These are phyloP conservation scores for Machimus rusticus DNA, from an alignment of 2,888 invertebrate genomes.

Conservation along the genomic window DNA sequence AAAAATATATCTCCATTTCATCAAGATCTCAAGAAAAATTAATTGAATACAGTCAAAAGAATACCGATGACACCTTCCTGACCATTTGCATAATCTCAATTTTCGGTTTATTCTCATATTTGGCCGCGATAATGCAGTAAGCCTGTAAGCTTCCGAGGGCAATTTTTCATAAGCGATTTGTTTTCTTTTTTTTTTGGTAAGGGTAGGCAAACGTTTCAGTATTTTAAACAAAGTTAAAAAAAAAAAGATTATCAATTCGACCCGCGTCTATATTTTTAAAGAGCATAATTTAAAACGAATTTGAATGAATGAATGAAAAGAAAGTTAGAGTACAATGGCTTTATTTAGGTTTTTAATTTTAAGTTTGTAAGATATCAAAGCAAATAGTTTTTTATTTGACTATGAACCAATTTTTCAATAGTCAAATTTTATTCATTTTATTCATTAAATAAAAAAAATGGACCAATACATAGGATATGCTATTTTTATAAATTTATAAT, in stretches of 20 bases:
- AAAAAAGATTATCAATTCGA: no score
- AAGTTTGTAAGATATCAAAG: neutral
- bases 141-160: neutral
- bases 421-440: no score
- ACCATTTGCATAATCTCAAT: neutral
- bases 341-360: neutral
- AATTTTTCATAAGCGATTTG: neutral
- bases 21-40: neutral
- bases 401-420: no score
- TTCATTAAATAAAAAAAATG: no score
- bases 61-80: slow-evolving; percentile 9
- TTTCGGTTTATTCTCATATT: neutral
- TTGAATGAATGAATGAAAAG: neutral
- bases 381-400: no score
- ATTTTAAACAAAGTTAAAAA: neutral
- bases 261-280: no score
- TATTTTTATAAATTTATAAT: no score
- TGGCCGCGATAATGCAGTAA: neutral
- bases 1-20: neutral
- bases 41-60: neutral
- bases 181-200: neutral
- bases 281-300: neutral
- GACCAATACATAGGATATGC: no score
- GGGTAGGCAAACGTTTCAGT: neutral
- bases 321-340: neutral